Conservation (phyloP, 30 jellyfish, hydroid and myxozoan genomes). For the Pelagia noctiluca region DNA sequence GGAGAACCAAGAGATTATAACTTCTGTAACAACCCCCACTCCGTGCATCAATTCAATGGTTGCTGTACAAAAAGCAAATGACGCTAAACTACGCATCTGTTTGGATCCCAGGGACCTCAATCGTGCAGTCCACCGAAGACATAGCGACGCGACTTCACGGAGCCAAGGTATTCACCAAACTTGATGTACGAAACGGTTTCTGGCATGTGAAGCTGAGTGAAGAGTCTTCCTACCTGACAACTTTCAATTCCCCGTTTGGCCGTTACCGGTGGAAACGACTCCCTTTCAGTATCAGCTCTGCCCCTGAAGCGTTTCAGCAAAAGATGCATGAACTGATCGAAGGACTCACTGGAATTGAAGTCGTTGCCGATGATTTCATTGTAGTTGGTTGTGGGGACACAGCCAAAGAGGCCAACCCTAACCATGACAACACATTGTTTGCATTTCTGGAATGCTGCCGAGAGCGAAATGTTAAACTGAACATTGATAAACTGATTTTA, state of each 20-base stretch:
- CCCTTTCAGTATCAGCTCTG: constrained; percentile 74
- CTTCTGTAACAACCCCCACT: constrained; percentile 54
- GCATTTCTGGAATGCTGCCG: constrained; percentile 25
- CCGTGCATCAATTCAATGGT: constrained; percentile 75
- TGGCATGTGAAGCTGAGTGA: constrained; percentile 59
- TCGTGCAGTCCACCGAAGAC: constrained; percentile 58
- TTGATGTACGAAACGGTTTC: constrained; percentile 60
- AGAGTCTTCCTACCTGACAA: constrained; percentile 50
- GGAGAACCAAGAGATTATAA: constrained; percentile 14
- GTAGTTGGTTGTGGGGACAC: constrained; percentile 30
- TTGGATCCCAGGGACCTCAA: constrained; percentile 65
- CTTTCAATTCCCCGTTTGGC: constrained; percentile 71
- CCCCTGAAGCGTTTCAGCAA: constrained; percentile 34
- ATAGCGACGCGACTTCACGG: constrained; percentile 74
- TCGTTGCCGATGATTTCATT: constrained; percentile 14
- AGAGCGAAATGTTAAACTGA: constrained; percentile 27
- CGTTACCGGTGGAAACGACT: constrained; percentile 62
- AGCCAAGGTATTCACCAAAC: constrained; percentile 58
- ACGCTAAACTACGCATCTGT: constrained; percentile 65
- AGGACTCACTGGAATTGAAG: constrained; percentile 23
- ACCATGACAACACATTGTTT: constrained; percentile 13
- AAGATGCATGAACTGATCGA: constrained; percentile 29
- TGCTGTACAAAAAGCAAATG: constrained; percentile 59
- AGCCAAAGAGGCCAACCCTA: constrained; percentile 31
- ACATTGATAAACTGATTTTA: constrained; percentile 25